Evolutionary conservation across 2,113 vertebrate species (phyloP), one percentile per base, ranked within the genome.

Genomic region (Himantopus leucocephalus): DNA sequence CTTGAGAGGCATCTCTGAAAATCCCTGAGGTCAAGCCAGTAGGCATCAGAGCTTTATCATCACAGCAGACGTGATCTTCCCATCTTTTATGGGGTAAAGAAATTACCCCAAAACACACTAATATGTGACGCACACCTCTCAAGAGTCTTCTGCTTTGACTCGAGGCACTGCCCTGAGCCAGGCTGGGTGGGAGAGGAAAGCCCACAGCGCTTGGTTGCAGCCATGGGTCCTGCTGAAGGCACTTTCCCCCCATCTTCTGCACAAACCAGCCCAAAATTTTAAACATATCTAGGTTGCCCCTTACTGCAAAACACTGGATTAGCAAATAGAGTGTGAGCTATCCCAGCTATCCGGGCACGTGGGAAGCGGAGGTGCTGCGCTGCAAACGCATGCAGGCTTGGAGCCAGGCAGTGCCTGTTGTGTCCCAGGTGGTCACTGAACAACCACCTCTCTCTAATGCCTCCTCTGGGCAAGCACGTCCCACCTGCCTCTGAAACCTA

Each of bases 311-410:
- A 6, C 16, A 8, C 47, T 41, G n/a, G 39, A 48, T 16, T 37
- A 71, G 64, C 29, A 82, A 73, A 39, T 19, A 41, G 29, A 45
- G 22, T 14, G 11, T 60, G 48, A 86, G 43, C 9, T 4, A 48
- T 30, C 53, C 6, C 8, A 80, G 32, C 43, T 47, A 34, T 12
- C 45, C 1, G 1, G 68, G 35, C 39, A 34, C 1, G 1, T 7
- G 10, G 37, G n/a, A 90, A 71, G 52, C 30, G 1, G 8, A 5
- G n/a, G n/a, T 66, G 45, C 45, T 56, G 19, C 34, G 26, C 45
- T 27, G 30, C 60, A 87, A 60, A 91, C 7, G 17, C 34, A 32
- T 8, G 16, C 59, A 62, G 58, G 62, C 27, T 53, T 32, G 39
- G 32, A 59, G 39, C 35, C 71, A 50, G 9, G 2, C 10, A 19